Percentiles rank a stretch among this genome's conserved stretches.
phyloP scores from a whole-genome alignment of 2,797 vertebrate genomes.

The Karalla daura region DNA sequence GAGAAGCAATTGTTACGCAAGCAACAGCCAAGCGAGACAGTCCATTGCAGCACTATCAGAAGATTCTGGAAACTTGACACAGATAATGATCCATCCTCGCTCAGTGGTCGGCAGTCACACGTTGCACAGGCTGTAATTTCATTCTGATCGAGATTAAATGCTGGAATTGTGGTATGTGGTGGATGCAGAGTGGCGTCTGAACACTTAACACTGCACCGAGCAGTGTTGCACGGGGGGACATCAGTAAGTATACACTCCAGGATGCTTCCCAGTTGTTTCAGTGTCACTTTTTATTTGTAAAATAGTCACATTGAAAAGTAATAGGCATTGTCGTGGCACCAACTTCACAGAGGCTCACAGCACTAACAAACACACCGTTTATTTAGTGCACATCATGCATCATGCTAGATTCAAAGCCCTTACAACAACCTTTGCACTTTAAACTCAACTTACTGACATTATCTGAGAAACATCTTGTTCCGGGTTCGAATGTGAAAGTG shows the following conservation, averaged over 20 bases:
- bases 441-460: constrained; percentile 24
- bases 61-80: constrained; percentile 28
- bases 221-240: background rate
- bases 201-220: background rate
- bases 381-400: constrained; percentile 82
- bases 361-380: constrained; percentile 77
- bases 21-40: background rate
- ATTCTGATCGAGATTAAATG: background rate
- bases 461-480: constrained; percentile 19
- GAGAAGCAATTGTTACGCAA: constrained; percentile 1
- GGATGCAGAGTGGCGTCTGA: background rate
- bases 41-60: background rate
- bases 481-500: constrained; percentile 24
- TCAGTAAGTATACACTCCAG: constrained; percentile 23
- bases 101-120: background rate
- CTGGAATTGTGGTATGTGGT: background rate
- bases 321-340: constrained; percentile 66
- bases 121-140: constrained; percentile 1
- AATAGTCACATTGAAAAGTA: constrained; percentile 77
- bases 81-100: background rate
- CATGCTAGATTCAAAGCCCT: constrained; percentile 80
- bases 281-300: constrained; percentile 80
- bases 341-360: constrained; percentile 79
- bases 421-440: constrained; percentile 66
- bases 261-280: constrained; percentile 42